phyloP scores from a whole-genome alignment of 2,888 invertebrate genomes.

The Caradrina kadenii region DNA sequence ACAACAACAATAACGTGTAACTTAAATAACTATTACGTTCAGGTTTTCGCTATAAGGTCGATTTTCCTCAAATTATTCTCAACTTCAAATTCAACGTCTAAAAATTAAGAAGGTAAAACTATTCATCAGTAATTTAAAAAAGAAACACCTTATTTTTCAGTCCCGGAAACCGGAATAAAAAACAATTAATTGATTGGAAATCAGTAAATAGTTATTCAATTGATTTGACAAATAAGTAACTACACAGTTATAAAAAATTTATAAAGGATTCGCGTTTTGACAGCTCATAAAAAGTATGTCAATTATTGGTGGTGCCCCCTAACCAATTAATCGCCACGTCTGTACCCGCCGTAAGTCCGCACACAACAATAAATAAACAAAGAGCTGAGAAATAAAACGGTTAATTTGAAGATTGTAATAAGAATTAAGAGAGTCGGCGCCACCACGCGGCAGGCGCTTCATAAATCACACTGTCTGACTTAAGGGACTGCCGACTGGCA shows the following conservation, averaged over 20 bases:
- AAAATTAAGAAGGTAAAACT: too few species aligned
- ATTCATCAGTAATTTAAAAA: too few species aligned
- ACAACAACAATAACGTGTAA: neutral
- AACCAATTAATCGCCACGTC: constrained; percentile 41
- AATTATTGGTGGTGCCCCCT: too few species aligned
- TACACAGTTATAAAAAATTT: too few species aligned
- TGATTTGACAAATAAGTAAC: too few species aligned
- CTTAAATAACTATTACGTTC: neutral
- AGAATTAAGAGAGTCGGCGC: constrained; percentile 74
- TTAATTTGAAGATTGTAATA: constrained; percentile 73
- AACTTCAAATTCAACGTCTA: too few species aligned
- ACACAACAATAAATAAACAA: constrained; percentile 59
- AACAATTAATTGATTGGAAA: too few species aligned
- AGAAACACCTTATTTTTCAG: too few species aligned
- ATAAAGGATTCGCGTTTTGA: too few species aligned
- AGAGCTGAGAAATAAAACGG: constrained; percentile 67
- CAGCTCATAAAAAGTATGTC: too few species aligned
- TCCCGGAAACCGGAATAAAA: too few species aligned
- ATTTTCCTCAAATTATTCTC: neutral
- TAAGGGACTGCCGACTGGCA: constrained; percentile 58
- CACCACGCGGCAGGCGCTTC: constrained; percentile 67
- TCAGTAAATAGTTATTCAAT: too few species aligned
- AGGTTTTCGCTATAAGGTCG: neutral
- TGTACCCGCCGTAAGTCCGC: constrained; percentile 36
- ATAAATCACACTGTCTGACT: constrained; percentile 76